Conservation (phyloP, 2,113 vertebrate species). For the Calyptomena viridis region DNA sequence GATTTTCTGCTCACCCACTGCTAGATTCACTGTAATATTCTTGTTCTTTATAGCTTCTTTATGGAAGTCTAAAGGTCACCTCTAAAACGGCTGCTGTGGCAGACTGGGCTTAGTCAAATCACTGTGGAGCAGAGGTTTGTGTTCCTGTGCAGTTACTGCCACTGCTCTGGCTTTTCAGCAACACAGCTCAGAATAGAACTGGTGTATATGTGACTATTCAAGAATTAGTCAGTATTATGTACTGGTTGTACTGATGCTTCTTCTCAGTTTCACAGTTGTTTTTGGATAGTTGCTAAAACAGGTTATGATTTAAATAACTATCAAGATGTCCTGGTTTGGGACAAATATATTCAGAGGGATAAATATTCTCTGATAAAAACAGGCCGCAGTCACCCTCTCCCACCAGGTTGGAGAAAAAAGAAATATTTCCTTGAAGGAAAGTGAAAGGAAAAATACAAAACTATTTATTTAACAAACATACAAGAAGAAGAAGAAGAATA, state of each 20-base stretch:
- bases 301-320: background rate
- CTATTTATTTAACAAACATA: too few species aligned
- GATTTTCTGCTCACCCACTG: conserved; percentile 19
- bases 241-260: background rate
- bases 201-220: background rate
- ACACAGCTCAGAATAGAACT: background rate
- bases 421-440: too few species aligned
- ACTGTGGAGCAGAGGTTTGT: background rate
- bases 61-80: background rate
- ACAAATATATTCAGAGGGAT: too few species aligned
- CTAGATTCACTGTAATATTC: background rate
- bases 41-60: background rate
- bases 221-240: background rate
- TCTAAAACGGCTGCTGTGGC: background rate
- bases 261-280: background rate
- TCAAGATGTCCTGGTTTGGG: too few species aligned
- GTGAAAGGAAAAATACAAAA: too few species aligned
- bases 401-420: too few species aligned
- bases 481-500: too few species aligned
- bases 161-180: background rate
- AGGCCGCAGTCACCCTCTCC: too few species aligned
- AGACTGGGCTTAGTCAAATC: background rate
- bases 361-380: too few species aligned
- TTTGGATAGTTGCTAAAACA: background rate
- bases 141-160: background rate